Evolutionary conservation across 2,113 vertebrate genomes (phyloP).

Genomic region (Charadrius vociferus): DNA sequence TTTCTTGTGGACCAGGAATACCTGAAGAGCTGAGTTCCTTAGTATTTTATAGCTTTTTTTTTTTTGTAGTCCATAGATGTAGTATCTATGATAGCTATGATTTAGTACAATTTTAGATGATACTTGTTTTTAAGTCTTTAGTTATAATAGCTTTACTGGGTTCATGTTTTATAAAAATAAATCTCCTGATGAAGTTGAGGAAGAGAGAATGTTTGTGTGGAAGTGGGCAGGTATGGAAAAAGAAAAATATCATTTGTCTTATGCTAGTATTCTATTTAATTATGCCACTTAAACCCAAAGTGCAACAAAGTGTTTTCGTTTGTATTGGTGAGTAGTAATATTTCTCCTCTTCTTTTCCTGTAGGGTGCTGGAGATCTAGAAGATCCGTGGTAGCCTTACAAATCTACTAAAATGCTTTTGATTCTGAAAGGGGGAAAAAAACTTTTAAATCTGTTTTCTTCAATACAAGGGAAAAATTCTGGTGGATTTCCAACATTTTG

Average conservation of each 20-base stretch:
- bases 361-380: slow-evolving; percentile 95
- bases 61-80: background rate
- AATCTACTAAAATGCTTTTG: slow-evolving; percentile 85
- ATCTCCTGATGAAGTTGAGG: background rate
- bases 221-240: background rate
- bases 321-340: slow-evolving; percentile 74
- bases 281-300: slow-evolving; percentile 64
- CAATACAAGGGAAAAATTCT: slow-evolving; percentile 84
- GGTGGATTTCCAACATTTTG: slow-evolving; percentile 86
- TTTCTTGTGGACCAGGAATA: background rate
- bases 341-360: slow-evolving; percentile 82
- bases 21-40: background rate
- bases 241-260: slow-evolving; percentile 23
- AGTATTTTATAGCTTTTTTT: background rate
- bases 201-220: background rate
- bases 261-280: slow-evolving; percentile 19
- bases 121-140: background rate
- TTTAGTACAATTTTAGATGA: background rate
- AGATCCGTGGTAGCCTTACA: slow-evolving; percentile 97
- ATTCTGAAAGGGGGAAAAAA: slow-evolving; percentile 87
- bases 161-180: background rate
- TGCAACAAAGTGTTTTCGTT: slow-evolving; percentile 45
- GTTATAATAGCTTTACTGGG: background rate
- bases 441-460: slow-evolving; percentile 82
- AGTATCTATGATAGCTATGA: background rate